Evolutionary conservation across 2,797 vertebrate species (phyloP).

Genomic region (Ispidina picta): DNA sequence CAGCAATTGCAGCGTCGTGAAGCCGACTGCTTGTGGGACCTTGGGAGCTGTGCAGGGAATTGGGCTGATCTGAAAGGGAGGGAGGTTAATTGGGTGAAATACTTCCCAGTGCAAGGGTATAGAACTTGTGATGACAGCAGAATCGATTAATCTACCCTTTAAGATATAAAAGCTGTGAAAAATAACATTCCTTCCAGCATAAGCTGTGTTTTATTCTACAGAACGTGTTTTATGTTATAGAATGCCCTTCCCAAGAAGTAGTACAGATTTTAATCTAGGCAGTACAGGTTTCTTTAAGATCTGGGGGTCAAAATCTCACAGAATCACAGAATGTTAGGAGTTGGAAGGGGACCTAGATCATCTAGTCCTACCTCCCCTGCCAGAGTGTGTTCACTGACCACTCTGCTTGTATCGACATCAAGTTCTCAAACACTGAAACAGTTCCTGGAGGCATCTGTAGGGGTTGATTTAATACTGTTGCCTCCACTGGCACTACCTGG

Average conservation of each 20-base stretch:
- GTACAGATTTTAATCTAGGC: background rate
- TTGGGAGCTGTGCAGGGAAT: slow-evolving; percentile 86
- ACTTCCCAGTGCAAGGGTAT: background rate
- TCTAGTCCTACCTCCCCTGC: too few species aligned
- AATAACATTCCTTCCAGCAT: background rate
- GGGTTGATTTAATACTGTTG: background rate
- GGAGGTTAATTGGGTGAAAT: background rate
- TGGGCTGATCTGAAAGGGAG: slow-evolving; percentile 81
- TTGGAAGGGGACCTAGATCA: too few species aligned
- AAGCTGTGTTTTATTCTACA: background rate
- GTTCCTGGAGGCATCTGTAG: background rate
- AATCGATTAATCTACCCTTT: background rate
- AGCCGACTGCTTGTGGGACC: slow-evolving; percentile 72
- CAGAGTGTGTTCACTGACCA: background rate
- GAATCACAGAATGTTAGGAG: too few species aligned
- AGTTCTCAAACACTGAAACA: background rate
- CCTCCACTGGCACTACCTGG: background rate
- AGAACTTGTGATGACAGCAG: background rate
- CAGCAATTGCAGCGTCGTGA: slow-evolving; percentile 77
- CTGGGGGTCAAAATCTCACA: background rate
- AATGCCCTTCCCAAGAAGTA: background rate
- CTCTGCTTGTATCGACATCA: background rate
- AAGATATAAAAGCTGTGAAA: background rate
- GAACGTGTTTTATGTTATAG: background rate
- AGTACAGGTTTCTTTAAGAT: background rate